These are phyloP conservation scores for Belonocnema kinseyi DNA, from an alignment of 1,140 invertebrate genomes.

Conservation along the genomic window DNA sequence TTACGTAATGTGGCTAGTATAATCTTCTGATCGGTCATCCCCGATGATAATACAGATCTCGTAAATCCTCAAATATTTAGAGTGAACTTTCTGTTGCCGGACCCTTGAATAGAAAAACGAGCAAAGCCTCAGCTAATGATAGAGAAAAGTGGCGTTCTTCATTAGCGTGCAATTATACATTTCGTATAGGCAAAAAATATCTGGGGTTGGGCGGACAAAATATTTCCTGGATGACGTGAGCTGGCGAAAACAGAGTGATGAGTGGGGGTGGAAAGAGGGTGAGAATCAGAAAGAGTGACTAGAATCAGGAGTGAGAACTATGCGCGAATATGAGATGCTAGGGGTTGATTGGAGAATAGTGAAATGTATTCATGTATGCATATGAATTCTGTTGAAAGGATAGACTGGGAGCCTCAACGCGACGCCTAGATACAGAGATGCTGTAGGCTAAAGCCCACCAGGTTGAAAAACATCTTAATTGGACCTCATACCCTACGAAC, in stretches of 20 bases:
- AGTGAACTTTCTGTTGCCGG: too few relatives aligned
- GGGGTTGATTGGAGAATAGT: slow-evolving; percentile 61
- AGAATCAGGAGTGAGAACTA: slow-evolving; percentile 34
- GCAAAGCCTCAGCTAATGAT: too few relatives aligned
- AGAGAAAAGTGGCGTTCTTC: too few relatives aligned
- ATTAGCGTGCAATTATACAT: not conserved
- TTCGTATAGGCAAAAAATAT: not conserved
- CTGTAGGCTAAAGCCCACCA: slow-evolving; percentile 45
- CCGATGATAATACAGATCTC: too few relatives aligned
- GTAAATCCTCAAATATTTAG: too few relatives aligned
- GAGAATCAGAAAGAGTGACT: slow-evolving; percentile 28
- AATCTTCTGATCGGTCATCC: too few relatives aligned
- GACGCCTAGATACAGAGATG: slow-evolving; percentile 52
- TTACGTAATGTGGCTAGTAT: too few relatives aligned
- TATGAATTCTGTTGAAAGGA: slow-evolving; percentile 57
- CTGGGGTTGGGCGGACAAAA: not conserved
- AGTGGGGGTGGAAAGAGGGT: slow-evolving; percentile 31
- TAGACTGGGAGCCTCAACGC: slow-evolving; percentile 50
- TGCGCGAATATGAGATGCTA: slow-evolving; percentile 45
- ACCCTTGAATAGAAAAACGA: too few relatives aligned
- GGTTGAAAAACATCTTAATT: slow-evolving; percentile 61
- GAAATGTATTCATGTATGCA: slow-evolving; percentile 65
- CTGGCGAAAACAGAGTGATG: slow-evolving; percentile 25
- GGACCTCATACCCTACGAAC: slow-evolving; percentile 42
- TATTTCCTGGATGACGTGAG: slow-evolving; percentile 4